Base-by-base conservation (phyloP, 2,113 vertebrate species). In the Todiramphus saurophagus region DNA sequence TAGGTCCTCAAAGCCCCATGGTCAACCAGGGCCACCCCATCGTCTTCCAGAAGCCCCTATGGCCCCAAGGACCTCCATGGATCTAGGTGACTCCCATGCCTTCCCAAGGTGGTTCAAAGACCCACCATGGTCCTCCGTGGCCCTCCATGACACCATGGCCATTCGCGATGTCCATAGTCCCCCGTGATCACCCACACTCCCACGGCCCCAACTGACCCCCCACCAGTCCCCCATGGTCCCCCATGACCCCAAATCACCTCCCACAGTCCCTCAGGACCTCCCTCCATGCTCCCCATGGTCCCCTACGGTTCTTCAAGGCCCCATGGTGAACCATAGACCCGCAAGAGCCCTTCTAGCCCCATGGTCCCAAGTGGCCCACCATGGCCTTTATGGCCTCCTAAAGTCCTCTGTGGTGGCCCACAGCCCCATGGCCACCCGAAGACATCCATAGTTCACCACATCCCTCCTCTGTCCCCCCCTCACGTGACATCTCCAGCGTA, bases 401-500 rank as follows among this genome's bases (percentile, higher is more conserved):
- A 75, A 55, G 55, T 27, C 25, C 35, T 21, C 17, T 30, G 8
- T 2, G 13, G 58, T 56, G 19, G 11, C 11, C 60, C 51, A 30
- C 18, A 41, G 58, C 43, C 53, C 33, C 5, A 20, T 0, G 7
- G 11, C 62, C 24, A 60, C 55, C 17, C 2, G 0, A 30, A 20
- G 80, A 56, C 25, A 11, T 66, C 76, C 46, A 7, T 0, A 35
- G 13, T n/a, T 43, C 56, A 24, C 56, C 20, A 7, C 16, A 1
- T n/a, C 35, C 46, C 50, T 31, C 21, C 59, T 7, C 8, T 7
- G 33, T 35, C 44, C 7, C 10, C 50, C 21, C 97, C 99, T 99
- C 96, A 99, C 99, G 98, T 99, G 95, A 99, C 99, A 3, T 99
- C 98, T 51, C 99, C 99, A 0, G 99, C 99, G 5, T 99, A 99